These are phyloP conservation scores for Trematomus loennbergii DNA, from an alignment of 2,113 vertebrate species.

Conservation along the genomic window DNA sequence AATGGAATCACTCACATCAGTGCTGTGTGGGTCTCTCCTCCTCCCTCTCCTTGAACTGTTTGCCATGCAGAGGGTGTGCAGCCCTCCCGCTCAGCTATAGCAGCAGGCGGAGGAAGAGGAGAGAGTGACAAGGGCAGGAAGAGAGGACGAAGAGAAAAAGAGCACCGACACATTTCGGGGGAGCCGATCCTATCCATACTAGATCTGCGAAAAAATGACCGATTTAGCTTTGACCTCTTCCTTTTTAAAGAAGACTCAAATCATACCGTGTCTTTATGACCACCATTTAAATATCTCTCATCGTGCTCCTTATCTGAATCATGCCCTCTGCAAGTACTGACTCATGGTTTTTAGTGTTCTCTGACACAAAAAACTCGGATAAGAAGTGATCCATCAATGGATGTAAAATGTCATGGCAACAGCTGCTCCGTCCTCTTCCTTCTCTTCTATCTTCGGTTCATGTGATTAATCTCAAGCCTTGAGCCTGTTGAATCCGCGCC, in stretches of 20 bases:
- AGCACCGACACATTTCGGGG: background rate
- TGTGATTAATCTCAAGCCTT: slow-evolving; percentile 67
- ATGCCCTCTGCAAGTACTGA: background rate
- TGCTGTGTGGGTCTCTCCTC: slow-evolving; percentile 33
- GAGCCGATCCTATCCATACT: too few species aligned
- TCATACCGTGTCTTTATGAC: background rate
- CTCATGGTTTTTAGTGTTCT: background rate
- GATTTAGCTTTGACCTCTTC: background rate
- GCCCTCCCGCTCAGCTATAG: slow-evolving; percentile 47
- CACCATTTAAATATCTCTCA: too few species aligned
- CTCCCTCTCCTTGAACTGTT: slow-evolving; percentile 59
- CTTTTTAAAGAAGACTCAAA: background rate
- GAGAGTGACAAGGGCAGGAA: slow-evolving; percentile 25
- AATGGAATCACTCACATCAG: slow-evolving; percentile 70
- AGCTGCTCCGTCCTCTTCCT: slow-evolving; percentile 51
- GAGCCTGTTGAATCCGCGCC: slow-evolving; percentile 55
- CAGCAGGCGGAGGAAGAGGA: slow-evolving; percentile 49
- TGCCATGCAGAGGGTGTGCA: slow-evolving; percentile 58
- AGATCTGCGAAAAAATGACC: too few species aligned
- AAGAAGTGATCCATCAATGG: slow-evolving; percentile 21
- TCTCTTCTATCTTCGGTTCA: slow-evolving; percentile 36
- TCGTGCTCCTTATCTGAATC: background rate
- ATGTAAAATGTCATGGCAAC: slow-evolving; percentile 69
- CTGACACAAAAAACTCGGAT: background rate
- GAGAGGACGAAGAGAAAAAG: background rate